phyloP scores from a whole-genome alignment of 92 coral and sea anemone species.

The Actinostola sp. region DNA sequence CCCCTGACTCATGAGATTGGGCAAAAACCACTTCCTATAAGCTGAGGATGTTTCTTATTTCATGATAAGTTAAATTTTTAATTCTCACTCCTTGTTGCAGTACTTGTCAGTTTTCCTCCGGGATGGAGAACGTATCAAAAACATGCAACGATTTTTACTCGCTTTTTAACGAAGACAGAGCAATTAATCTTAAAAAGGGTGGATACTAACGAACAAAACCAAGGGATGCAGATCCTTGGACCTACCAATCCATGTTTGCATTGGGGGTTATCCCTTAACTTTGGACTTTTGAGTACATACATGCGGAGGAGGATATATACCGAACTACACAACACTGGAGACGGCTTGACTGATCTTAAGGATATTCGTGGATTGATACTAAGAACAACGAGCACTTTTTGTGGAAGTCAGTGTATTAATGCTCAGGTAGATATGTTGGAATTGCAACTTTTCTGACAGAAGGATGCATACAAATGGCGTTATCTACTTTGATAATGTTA shows the following conservation, averaged over 20 bases:
- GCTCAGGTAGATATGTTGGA: slow-evolving; percentile 89
- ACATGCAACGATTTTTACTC: slow-evolving; percentile 79
- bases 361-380: slow-evolving; percentile 77
- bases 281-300: slow-evolving; percentile 73
- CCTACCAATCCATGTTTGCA: slow-evolving; percentile 58
- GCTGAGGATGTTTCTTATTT: too few relatives aligned
- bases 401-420: slow-evolving; percentile 84
- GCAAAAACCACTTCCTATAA: too few relatives aligned
- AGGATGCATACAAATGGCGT: slow-evolving; percentile 85
- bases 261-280: slow-evolving; percentile 72
- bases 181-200: slow-evolving; percentile 62
- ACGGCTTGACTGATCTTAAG: slow-evolving; percentile 34
- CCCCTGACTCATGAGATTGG: too few relatives aligned
- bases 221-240: slow-evolving; percentile 63
- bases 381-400: slow-evolving; percentile 87
- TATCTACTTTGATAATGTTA: slow-evolving; percentile 63
- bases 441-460: slow-evolving; percentile 83
- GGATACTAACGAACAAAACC: slow-evolving; percentile 51
- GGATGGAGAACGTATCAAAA: slow-evolving; percentile 41
- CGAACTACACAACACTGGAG: slow-evolving; percentile 45
- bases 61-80: neutral
- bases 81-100: slow-evolving; percentile 24
- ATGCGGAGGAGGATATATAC: slow-evolving; percentile 91
- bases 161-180: slow-evolving; percentile 71
- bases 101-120: slow-evolving; percentile 64